Base-by-base conservation (phyloP, 2,888 invertebrate species). In the Pseudanteris insignis region DNA sequence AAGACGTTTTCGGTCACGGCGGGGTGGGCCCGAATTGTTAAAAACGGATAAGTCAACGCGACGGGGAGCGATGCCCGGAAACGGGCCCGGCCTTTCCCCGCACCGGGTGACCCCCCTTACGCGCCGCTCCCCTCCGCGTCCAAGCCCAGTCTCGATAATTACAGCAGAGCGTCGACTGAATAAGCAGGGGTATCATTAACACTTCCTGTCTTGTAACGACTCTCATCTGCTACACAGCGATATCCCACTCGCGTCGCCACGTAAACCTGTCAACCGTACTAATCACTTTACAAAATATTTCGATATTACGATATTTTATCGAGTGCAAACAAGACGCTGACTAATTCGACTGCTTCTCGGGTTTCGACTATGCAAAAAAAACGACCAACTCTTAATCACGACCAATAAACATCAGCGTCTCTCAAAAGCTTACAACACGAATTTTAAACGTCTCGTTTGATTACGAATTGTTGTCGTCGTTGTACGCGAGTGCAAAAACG, bases 171-270 rank as follows among this genome's bases (percentile, higher is more conserved):
- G 73, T 70, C 69, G 75, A 76, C 69, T 73, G 76, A 78, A 77
- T 77, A 73, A 76, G 70, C 75, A 75, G 74, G 76, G 77, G 74
- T 77, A 78, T 78, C 77, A 77, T 78, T 78, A 78, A 77, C 77
- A 76, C 77, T 78, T 78, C 77, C 77, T 78, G 77, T 72, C 73
- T 74, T 74, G 70, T 77, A 77, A 77, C 76, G 74, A 77, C 75
- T 75, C 77, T 77, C 75, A 72, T 74, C 77, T 71, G 71, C 70
- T 73, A 70, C 71, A 71, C 67, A 72, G 72, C 69, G 70, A 70
- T 70, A 71, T 69, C 67, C 64, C 65, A 67, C 67, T 67, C 71
- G 70, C 68, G 72, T 74, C 70, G 68, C 69, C 66, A 65, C 68
- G 70, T 76, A 75, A 76, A 75, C 72, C 72, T 74, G 71, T 74